phyloP scores from a whole-genome alignment of 2,113 vertebrate genomes.

The Danio rerio region GRCz12tu NC_133195.1:36225501-36226000 shows the following conservation, averaged over 20 bases:
- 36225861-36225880: neutral
- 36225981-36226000: neutral
- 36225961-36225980: neutral
- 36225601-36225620: slow-evolving; percentile 50
- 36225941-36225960: neutral
- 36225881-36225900: neutral
- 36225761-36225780: slow-evolving; percentile 28
- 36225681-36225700: slow-evolving; percentile 36
- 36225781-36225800: slow-evolving; percentile 17
- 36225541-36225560: slow-evolving; percentile 59
- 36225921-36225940: neutral
- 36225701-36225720: slow-evolving; percentile 40
- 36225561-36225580: slow-evolving; percentile 44
- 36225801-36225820: neutral
- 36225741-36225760: slow-evolving; percentile 41
- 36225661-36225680: slow-evolving; percentile 54
- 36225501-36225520: slow-evolving; percentile 58
- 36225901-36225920: neutral
- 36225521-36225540: slow-evolving; percentile 58
- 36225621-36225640: slow-evolving; percentile 48
- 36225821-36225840: neutral
- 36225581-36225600: slow-evolving; percentile 36
- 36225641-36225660: slow-evolving; percentile 59
- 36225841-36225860: slow-evolving; percentile 3
- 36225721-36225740: slow-evolving; percentile 37